These are phyloP conservation scores for Hipparchia sbordonii DNA, from an alignment of 2,888 invertebrate genomes.

Conservation along the genomic window DNA sequence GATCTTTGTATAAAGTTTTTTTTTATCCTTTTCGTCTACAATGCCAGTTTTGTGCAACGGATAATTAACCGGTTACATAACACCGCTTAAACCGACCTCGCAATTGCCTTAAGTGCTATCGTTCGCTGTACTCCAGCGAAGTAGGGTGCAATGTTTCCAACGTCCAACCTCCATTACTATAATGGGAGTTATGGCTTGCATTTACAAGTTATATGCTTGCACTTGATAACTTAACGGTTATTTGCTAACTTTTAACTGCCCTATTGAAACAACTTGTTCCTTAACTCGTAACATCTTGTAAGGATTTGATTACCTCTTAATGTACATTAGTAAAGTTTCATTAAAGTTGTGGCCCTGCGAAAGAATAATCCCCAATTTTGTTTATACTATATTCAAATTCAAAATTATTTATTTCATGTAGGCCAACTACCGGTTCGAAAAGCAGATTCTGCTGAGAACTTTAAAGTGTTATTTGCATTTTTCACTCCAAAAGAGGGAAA, in stretches of 20 bases:
- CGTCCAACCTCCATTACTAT: constrained; percentile 51
- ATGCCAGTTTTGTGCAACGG: constrained; percentile 22
- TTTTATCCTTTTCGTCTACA: constrained; percentile 6
- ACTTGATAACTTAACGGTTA: constrained; percentile 15
- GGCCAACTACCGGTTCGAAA: too few relatives aligned
- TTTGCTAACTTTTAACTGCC: constrained; percentile 12
- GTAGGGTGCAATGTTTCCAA: constrained; percentile 53
- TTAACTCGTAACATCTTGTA: not conserved
- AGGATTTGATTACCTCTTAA: not conserved
- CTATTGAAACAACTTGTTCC: not conserved
- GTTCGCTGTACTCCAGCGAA: constrained; percentile 47
- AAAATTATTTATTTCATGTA: too few relatives aligned
- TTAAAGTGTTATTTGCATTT: too few relatives aligned
- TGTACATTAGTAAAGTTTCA: too few relatives aligned
- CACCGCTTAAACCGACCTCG: constrained; percentile 43
- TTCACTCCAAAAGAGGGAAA: too few relatives aligned
- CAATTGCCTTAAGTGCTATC: constrained; percentile 55
- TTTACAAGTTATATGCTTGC: constrained; percentile 33
- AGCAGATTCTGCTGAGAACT: too few relatives aligned
- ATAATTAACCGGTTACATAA: constrained; percentile 44
- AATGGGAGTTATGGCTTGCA: constrained; percentile 59
- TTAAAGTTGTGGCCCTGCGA: too few relatives aligned
- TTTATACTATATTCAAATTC: too few relatives aligned
- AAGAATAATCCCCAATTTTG: too few relatives aligned
- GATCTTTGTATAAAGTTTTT: not conserved